Evolutionary conservation across 1,140 invertebrate genomes (phyloP).

Genomic region (Pseudomyrmex dendroicus): DNA sequence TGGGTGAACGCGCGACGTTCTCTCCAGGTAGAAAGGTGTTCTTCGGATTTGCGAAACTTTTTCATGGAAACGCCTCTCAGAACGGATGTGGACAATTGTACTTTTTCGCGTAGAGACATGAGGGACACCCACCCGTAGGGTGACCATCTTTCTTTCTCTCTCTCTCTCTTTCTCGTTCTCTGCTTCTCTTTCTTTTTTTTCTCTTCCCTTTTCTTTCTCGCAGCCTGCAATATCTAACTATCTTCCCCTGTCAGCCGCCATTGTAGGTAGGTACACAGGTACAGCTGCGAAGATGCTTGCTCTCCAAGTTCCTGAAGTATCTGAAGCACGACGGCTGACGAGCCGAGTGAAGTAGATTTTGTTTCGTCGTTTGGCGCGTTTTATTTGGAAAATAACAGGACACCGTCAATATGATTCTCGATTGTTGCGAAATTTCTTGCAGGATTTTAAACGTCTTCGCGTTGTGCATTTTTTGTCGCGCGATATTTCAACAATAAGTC

Average conservation of each 20-base stretch:
- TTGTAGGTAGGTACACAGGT: not conserved
- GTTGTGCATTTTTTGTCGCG: too few species aligned
- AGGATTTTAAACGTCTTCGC: not conserved
- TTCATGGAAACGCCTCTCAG: slow-evolving; percentile 35
- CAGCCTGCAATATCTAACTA: slow-evolving; percentile 61
- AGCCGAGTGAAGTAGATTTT: not conserved
- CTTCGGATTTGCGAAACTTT: not conserved
- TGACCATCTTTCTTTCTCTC: slow-evolving; percentile 43
- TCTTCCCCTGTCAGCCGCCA: not conserved
- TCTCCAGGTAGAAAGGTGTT: slow-evolving; percentile 20
- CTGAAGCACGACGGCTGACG: not conserved
- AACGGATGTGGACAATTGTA: slow-evolving; percentile 3
- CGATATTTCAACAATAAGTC: too few species aligned
- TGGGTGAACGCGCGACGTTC: not conserved
- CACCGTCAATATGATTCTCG: not conserved
- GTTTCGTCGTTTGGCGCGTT: not conserved
- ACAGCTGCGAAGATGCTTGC: not conserved
- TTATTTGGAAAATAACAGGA: not conserved
- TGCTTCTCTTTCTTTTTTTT: not conserved
- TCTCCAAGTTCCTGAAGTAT: not conserved
- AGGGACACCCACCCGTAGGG: slow-evolving; percentile 6
- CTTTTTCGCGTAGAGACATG: not conserved
- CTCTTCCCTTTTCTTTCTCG: not conserved
- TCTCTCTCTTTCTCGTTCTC: slow-evolving; percentile 34
- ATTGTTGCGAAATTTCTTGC: not conserved